phyloP scores from a whole-genome alignment of 2,888 invertebrate genomes.

The Pocota personata region DNA sequence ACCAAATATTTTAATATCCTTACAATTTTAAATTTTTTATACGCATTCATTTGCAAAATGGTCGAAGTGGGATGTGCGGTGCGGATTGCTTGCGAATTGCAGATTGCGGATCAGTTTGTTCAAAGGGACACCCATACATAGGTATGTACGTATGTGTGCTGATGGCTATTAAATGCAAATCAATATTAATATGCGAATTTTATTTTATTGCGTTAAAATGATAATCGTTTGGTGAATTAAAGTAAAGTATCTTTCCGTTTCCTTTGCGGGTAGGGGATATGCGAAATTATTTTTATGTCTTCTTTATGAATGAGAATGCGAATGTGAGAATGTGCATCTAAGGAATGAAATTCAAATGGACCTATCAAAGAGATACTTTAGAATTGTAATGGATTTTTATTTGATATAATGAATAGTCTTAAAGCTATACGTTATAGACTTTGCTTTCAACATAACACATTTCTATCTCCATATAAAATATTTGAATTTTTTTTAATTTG shows the following conservation, averaged over 20 bases:
- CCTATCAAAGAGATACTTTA: not conserved
- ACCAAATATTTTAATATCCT: conserved; percentile 40
- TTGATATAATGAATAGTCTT: not conserved
- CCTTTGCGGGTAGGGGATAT: not conserved
- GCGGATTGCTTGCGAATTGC: not conserved
- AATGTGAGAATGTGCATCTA: conserved; percentile 16
- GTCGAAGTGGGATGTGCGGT: conserved; percentile 14
- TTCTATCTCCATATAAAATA: too few species aligned
- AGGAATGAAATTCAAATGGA: conserved; percentile 2
- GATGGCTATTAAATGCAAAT: conserved; percentile 66
- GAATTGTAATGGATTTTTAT: not conserved
- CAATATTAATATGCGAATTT: conserved; percentile 67
- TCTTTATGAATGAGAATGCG: conserved; percentile 54
- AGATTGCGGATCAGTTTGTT: conserved; percentile 1
- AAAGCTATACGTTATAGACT: too few species aligned
- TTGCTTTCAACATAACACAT: too few species aligned
- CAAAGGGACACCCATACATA: not conserved
- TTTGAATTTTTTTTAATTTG: not conserved
- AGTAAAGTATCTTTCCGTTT: conserved; percentile 17
- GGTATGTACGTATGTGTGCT: too few species aligned
- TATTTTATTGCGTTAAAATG: conserved; percentile 67
- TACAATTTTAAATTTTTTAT: conserved; percentile 9
- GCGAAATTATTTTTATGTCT: conserved; percentile 56
- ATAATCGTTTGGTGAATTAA: conserved; percentile 59
- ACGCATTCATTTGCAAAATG: conserved; percentile 52